A percentile compares a stretch with the other conserved stretches of the same genome.
These are phyloP conservation scores for Heliocidaris erythrogramma DNA, from an alignment of 35 echinoderm and acorn worm species.

Conservation along the genomic window DNA sequence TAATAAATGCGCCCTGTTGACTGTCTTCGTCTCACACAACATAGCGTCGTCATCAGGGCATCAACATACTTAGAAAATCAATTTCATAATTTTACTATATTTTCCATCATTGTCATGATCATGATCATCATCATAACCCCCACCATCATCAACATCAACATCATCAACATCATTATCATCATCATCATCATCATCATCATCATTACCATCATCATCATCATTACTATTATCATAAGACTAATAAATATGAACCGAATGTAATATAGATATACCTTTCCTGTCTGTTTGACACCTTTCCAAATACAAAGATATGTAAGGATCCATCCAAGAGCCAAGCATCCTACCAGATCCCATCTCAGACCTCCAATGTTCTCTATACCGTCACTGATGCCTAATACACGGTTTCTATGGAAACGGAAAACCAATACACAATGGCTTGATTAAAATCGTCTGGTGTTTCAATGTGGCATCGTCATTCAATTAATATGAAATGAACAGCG, in stretches of 20 bases:
- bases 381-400: constrained; percentile 65
- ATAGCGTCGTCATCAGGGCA: background rate
- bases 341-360: constrained; percentile 76
- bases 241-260: background rate
- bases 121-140: background rate
- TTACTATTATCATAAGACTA: background rate
- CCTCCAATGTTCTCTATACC: constrained; percentile 74
- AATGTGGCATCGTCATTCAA: background rate
- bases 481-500: background rate
- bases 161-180: background rate
- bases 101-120: background rate
- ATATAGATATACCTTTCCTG: constrained; percentile 74
- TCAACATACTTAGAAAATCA: background rate
- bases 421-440: constrained; percentile 17
- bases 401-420: constrained; percentile 56
- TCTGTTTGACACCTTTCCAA: constrained; percentile 83
- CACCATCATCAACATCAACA: background rate
- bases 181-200: constrained; percentile 60
- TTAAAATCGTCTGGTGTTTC: background rate
- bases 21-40: too few species aligned
- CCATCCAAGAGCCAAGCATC: constrained; percentile 70
- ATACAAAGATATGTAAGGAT: constrained; percentile 85
- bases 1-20: too few species aligned
- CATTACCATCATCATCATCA: constrained; percentile 27
- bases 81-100: background rate